Evolutionary conservation across 2,113 vertebrate species (phyloP), one percentile per base, ranked within the genome.

Genomic region (Dicerorhinus sumatrensis): DNA sequence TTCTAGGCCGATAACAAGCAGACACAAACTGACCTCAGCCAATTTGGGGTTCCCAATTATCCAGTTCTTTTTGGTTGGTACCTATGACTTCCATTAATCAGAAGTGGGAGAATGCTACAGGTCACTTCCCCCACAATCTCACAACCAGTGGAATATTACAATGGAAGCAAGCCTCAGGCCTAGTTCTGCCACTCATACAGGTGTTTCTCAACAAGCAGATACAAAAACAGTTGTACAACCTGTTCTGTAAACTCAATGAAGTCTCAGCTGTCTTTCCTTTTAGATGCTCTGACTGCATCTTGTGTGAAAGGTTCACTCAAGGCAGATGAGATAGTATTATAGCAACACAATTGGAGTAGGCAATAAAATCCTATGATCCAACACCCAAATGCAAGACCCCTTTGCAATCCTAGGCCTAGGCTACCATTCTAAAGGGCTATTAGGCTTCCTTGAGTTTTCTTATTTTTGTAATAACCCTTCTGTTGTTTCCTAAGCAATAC

Each of bases 241-340:
- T 96, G 89, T 96, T 97, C 70, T 91, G 8, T 73, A 91, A 91
- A 81, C 36, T 92, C 67, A 77, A 1, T 89, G 82, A 93, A 76
- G 31, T 81, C 72, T 60, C n/a, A 85, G 58, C 72, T 96, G 51
- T 92, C 31, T 93, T 31, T 84, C 29, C 48, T 97, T 93, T 91
- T 56, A 83, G 56, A 84, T 69, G 21, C 2, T 70, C 46, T 93
- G 70, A 81, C 42, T 89, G 27, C 27, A 92, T 91, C 36, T 80
- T 91, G 20, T 42, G 48, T 88, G 67, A 97, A 86, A 90, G 20
- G 31, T 88, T 91, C 23, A 90, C 51, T 84, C 0, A 12, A 93
- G 29, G 27, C 20, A 93, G 25, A 82, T 77, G 27, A 87, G 51
- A 58, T 94, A 58, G 76, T 80, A 87, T 33, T 75, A 65, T 11